A percentile compares a stretch with the other conserved stretches of the same genome.
phyloP scores from a whole-genome alignment of 1,140 invertebrate genomes.

The Phenacoccus solenopsis region DNA sequence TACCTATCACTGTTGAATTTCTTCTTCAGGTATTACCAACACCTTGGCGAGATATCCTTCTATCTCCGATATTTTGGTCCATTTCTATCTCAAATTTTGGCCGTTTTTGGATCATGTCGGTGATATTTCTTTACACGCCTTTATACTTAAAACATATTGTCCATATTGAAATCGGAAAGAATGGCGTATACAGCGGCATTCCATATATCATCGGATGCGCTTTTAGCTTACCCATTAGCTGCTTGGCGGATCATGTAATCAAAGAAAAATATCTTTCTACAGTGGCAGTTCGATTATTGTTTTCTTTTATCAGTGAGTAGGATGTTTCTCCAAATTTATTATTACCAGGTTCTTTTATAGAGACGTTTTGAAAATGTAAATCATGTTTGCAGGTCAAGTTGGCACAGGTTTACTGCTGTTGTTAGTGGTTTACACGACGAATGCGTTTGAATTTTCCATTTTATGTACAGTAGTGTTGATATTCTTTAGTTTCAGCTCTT shows the following conservation, averaged over 20 bases:
- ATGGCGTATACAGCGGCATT: not conserved
- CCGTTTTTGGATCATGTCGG: not conserved
- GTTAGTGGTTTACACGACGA: not conserved
- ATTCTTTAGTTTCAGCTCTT: slow-evolving; percentile 45
- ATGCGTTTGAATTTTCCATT: slow-evolving; percentile 9
- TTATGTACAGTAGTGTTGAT: slow-evolving; percentile 38
- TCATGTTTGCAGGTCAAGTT: not conserved
- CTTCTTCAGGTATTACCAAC: not conserved
- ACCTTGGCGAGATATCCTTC: not conserved
- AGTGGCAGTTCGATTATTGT: not conserved
- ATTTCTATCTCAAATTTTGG: not conserved
- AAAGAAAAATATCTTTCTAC: not conserved
- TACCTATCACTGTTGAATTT: too few species aligned
- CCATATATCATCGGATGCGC: not conserved
- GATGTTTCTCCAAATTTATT: too few species aligned
- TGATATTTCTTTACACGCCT: not conserved
- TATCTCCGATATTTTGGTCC: not conserved
- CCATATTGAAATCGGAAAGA: not conserved
- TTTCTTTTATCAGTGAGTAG: not conserved
- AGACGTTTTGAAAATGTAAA: too few species aligned
- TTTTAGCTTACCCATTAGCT: not conserved
- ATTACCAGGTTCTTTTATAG: too few species aligned
- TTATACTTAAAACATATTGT: not conserved
- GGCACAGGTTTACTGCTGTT: not conserved
- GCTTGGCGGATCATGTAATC: not conserved